These are phyloP conservation scores for Meriones psammophilus DNA, from an alignment of 2,797 vertebrate genomes.

Conservation along the genomic window DNA sequence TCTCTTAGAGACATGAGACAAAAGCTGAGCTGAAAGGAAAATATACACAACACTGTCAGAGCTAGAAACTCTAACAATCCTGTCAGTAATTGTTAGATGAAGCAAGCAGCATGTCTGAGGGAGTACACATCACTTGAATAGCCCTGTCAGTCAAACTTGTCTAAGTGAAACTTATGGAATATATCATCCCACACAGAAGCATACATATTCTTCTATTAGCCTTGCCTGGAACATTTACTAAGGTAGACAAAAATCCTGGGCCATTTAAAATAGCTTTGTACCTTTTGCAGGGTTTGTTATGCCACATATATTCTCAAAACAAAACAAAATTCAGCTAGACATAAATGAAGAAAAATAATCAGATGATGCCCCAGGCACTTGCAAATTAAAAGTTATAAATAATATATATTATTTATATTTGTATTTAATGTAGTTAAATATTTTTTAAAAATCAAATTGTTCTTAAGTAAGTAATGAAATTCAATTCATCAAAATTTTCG, in stretches of 20 bases:
- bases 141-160: not conserved
- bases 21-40: not conserved
- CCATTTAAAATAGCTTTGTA: not conserved
- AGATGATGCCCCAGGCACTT: not conserved
- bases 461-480: not conserved
- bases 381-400: not conserved
- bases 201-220: not conserved
- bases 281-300: not conserved
- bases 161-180: not conserved
- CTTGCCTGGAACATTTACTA: not conserved
- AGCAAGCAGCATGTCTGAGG: not conserved
- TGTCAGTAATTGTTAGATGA: slow-evolving; percentile 3
- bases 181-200: not conserved
- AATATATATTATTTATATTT: not conserved
- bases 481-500: not conserved
- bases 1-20: not conserved
- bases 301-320: not conserved
- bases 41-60: not conserved
- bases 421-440: not conserved
- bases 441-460: not conserved
- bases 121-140: not conserved
- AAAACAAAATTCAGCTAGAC: not conserved
- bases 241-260: not conserved
- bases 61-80: not conserved
- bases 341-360: not conserved